Evolutionary conservation across 2,888 invertebrate species (phyloP), one percentile per base, ranked within the genome.

Genomic region (Perdita meconis): DNA sequence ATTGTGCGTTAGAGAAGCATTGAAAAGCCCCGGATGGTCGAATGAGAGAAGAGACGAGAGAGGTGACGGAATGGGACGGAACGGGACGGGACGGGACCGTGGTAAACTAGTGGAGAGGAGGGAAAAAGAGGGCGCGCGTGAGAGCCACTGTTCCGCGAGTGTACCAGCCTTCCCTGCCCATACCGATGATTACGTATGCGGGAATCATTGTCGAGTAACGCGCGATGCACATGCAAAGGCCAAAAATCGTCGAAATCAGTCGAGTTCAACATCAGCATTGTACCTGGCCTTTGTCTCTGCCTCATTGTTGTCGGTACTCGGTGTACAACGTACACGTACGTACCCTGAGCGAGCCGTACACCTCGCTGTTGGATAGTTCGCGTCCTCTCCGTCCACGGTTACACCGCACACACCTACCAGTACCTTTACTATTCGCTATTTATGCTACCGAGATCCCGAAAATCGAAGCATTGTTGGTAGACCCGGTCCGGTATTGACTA

Each of bases 211-310:
- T 90, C 87, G 89, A 87, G 89, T 86, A 87, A 84, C 83, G 85
- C 85, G 87, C 88, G 89, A 88, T 87, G 90, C 88, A 88, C 89
- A 88, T 88, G 88, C 86, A 89, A 91, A 91, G 90, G 87, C 90
- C 90, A 91, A 91, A 92, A 92, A 92, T 92, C 89, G 90, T 91
- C 90, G 90, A 92, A 92, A 92, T 92, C 92, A 91, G 91, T 91
- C 89, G 92, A 91, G 92, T 92, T 91, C 91, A 92, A 91, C 91
- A 92, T 91, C 90, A 89, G 90, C 90, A 91, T 92, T 92, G 92
- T 92, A 88, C 88, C 89, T 89, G 87, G 88, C 88, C 91, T 89
- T 91, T 92, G 91, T 92, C 91, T 92, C 90, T 88, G 82, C 82
- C 87, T 90, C 92, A 92, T 92, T 92, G 92, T 92, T 91, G 90